A percentile compares a stretch with the other conserved stretches of the same genome.
Conservation (phyloP, 2,113 vertebrate genomes). For the Strix uralensis region DNA sequence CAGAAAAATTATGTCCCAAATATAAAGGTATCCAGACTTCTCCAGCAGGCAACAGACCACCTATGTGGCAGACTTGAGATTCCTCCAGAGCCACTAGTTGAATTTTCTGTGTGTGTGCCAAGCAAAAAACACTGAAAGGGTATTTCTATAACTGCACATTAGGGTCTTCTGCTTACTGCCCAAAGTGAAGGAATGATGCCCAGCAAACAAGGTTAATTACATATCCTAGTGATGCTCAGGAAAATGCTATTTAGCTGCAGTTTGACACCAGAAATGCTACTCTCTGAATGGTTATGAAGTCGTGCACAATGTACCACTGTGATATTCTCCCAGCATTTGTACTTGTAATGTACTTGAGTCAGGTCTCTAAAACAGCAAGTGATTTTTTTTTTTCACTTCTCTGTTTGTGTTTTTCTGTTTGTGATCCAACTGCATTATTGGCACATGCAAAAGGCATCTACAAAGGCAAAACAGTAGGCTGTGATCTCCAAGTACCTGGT, state of each 20-base stretch:
- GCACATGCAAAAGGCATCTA: not conserved
- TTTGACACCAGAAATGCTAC: not conserved
- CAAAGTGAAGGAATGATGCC: not conserved
- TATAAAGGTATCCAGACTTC: conserved; percentile 41
- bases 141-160: conserved; percentile 3
- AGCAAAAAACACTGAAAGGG: conserved; percentile 14
- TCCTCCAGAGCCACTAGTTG: conserved; percentile 6
- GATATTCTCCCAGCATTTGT: not conserved
- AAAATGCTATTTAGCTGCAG: not conserved
- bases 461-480: conserved; percentile 20
- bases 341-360: not conserved
- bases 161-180: not conserved
- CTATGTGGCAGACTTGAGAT: conserved; percentile 46
- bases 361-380: not conserved
- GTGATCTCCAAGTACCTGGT: not conserved
- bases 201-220: not conserved
- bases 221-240: not conserved
- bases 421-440: not conserved
- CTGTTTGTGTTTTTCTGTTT: not conserved
- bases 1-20: conserved; percentile 45
- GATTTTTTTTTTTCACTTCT: not conserved
- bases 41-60: conserved; percentile 44
- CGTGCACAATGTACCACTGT: not conserved
- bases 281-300: not conserved
- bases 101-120: conserved; percentile 26